Conservation (phyloP, 2,113 vertebrate species). For the Hippocampus abdominalis region DNA sequence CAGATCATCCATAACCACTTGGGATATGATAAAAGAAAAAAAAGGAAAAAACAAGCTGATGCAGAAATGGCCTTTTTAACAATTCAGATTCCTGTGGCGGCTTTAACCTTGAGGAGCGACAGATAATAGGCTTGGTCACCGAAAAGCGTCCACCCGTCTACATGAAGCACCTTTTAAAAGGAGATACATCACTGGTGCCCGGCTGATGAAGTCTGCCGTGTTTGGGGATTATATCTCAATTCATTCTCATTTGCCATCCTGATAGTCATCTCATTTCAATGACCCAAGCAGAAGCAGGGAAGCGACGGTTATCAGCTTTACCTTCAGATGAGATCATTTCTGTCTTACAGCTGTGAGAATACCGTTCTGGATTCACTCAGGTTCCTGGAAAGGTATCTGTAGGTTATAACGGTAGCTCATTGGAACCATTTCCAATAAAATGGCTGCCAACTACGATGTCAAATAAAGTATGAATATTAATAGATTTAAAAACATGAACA, state of each 20-base stretch:
- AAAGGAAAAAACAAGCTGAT: slow-evolving; percentile 56
- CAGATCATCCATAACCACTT: slow-evolving; percentile 74
- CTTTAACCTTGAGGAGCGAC: slow-evolving; percentile 72
- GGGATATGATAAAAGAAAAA: slow-evolving; percentile 66
- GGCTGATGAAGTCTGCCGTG: slow-evolving; percentile 63
- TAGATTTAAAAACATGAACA: too few relatives aligned
- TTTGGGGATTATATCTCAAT: slow-evolving; percentile 69
- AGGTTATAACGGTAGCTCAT: background rate
- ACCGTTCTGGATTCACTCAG: slow-evolving; percentile 34
- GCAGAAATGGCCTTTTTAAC: slow-evolving; percentile 65
- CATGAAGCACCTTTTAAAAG: slow-evolving; percentile 70
- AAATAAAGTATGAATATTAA: too few relatives aligned
- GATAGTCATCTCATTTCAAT: slow-evolving; percentile 64
- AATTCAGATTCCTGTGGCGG: slow-evolving; percentile 64
- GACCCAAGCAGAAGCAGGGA: slow-evolving; percentile 66
- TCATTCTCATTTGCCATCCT: slow-evolving; percentile 72
- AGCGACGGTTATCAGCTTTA: slow-evolving; percentile 63
- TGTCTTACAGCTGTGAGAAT: slow-evolving; percentile 35
- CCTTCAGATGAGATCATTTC: slow-evolving; percentile 37
- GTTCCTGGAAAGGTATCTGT: slow-evolving; percentile 19
- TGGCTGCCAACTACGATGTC: too few relatives aligned
- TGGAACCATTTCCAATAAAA: background rate
- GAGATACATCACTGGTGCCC: slow-evolving; percentile 62
- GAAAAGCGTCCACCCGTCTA: slow-evolving; percentile 52
- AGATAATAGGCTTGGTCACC: slow-evolving; percentile 77